These are phyloP conservation scores for Drosophila willistoni DNA, from an alignment of 1,140 invertebrate genomes.

Conservation along the genomic window DNA sequence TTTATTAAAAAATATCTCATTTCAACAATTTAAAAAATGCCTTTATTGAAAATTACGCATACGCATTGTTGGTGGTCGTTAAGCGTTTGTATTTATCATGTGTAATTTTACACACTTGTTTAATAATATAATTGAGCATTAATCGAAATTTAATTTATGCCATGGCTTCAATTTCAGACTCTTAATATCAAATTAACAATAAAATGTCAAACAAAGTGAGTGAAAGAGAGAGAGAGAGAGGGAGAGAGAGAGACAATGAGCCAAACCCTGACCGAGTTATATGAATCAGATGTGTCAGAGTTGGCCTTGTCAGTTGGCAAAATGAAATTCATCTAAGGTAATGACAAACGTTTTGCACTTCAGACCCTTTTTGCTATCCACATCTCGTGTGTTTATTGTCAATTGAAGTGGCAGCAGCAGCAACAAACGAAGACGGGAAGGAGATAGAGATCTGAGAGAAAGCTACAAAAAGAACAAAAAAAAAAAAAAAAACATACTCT, in stretches of 20 bases:
- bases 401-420: conserved; percentile 36
- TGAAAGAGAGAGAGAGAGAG: neutral
- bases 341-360: conserved; percentile 54
- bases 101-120: conserved; percentile 9
- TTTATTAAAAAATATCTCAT: neutral
- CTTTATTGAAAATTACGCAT: neutral
- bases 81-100: neutral
- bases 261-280: neutral
- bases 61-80: neutral
- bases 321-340: conserved; percentile 49
- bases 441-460: neutral
- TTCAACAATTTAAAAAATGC: neutral
- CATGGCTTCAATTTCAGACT: neutral
- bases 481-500: conserved; percentile 14
- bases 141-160: conserved; percentile 14
- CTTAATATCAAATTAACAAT: conserved; percentile 14
- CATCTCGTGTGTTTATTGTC: conserved; percentile 64
- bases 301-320: conserved; percentile 19
- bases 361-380: conserved; percentile 27
- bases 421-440: conserved; percentile 19
- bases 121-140: conserved; percentile 13
- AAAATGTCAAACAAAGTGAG: neutral
- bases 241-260: neutral
- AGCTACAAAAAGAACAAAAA: neutral
- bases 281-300: neutral